These are phyloP conservation scores for Malurus leucopterus DNA, from an alignment of 2,797 vertebrate genomes.

Conservation along the genomic window DNA sequence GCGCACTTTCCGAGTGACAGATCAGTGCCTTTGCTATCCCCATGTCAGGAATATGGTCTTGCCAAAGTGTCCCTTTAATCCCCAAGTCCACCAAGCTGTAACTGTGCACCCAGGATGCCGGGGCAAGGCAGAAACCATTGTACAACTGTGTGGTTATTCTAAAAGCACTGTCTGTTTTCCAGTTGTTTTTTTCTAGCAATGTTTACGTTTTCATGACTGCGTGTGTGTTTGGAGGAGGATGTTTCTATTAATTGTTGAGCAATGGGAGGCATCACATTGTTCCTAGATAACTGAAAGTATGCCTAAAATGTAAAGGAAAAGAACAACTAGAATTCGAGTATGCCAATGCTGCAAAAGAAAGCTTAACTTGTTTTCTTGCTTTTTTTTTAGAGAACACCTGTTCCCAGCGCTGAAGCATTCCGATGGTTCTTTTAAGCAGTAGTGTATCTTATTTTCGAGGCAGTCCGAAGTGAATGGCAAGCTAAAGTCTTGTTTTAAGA, in stretches of 20 bases:
- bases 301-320: constrained; percentile 62
- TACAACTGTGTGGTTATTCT: neutral
- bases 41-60: neutral
- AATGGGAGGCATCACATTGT: neutral
- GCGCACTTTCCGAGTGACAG: fast-evolving
- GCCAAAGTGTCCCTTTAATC: neutral
- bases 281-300: constrained; percentile 51
- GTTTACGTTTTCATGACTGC: neutral
- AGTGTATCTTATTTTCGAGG: constrained; percentile 78
- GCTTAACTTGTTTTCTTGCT: constrained; percentile 80
- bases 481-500: constrained; percentile 88
- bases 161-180: neutral
- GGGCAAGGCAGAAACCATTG: neutral
- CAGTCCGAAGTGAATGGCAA: constrained; percentile 83
- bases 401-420: constrained; percentile 95
- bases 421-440: constrained; percentile 97
- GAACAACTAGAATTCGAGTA: constrained; percentile 47
- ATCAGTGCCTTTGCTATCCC: neutral
- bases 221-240: constrained; percentile 4
- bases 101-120: fast-evolving
- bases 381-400: constrained; percentile 92
- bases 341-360: constrained; percentile 69
- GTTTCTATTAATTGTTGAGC: constrained; percentile 25
- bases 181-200: neutral
- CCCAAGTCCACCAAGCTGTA: fast-evolving